phyloP scores from a whole-genome alignment of 2,797 vertebrate genomes.

The Myoxocephalus aenaeus region DNA sequence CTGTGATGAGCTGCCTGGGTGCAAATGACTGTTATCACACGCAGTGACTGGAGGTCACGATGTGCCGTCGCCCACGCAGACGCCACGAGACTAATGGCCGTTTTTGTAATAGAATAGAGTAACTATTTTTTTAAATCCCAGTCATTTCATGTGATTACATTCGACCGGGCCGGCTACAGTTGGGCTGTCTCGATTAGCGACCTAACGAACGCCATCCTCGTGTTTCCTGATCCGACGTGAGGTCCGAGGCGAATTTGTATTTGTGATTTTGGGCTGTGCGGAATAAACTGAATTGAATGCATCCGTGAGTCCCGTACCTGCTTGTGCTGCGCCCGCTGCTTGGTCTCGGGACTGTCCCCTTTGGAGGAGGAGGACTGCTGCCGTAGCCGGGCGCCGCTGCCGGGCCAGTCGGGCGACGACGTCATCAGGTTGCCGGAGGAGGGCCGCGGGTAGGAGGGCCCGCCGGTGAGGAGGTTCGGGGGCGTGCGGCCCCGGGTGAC shows the following conservation, averaged over 20 bases:
- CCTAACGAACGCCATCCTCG: neutral
- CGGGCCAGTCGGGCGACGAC: conserved; percentile 93
- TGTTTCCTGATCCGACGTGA: too few relatives aligned
- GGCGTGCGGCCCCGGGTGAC: conserved; percentile 91
- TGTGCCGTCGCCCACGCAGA: conserved; percentile 46
- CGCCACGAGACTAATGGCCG: conserved; percentile 29
- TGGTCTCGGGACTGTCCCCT: conserved; percentile 96
- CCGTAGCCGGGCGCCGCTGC: conserved; percentile 89
- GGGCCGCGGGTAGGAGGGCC: conserved; percentile 92
- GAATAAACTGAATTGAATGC: too few relatives aligned
- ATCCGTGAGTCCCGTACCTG: conserved; percentile 88
- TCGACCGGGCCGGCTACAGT: too few relatives aligned
- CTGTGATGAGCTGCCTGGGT: conserved; percentile 60
- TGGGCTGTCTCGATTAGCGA: too few relatives aligned
- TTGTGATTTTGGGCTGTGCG: too few relatives aligned
- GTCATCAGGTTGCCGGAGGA: conserved; percentile 92
- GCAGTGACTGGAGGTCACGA: conserved; percentile 56
- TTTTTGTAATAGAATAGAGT: too few relatives aligned
- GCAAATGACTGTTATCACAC: conserved; percentile 73
- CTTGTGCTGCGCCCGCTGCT: conserved; percentile 92
- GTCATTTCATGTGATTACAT: conserved; percentile 34
- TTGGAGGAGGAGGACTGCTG: conserved; percentile 97
- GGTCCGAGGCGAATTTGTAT: too few relatives aligned
- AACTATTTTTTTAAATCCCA: conserved; percentile 31
- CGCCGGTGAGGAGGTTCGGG: conserved; percentile 88